phyloP scores from a whole-genome alignment of 2,888 invertebrate genomes.

The Brachyptera putata region DNA sequence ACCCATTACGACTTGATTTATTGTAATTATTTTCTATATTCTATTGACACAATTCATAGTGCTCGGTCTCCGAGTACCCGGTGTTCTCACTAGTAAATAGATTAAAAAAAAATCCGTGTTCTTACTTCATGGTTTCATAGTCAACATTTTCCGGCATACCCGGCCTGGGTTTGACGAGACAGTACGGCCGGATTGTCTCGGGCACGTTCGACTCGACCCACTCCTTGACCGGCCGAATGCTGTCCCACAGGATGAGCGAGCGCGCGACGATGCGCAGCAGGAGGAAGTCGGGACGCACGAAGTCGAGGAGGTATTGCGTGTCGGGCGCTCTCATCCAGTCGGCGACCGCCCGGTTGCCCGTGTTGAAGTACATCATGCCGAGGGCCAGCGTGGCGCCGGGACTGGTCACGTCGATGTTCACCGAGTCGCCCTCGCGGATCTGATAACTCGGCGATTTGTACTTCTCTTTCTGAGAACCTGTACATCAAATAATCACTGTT shows the following conservation, averaged over 20 bases:
- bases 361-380: slow-evolving; percentile 87
- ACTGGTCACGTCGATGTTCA: slow-evolving; percentile 93
- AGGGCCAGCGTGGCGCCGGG: slow-evolving; percentile 94
- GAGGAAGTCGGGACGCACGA: slow-evolving; percentile 86
- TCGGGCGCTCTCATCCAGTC: slow-evolving; percentile 87
- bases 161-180: slow-evolving; percentile 68
- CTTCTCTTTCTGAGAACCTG: slow-evolving; percentile 80
- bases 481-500: too few relatives aligned
- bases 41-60: too few relatives aligned
- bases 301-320: slow-evolving; percentile 85
- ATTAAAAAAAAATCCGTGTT: too few relatives aligned
- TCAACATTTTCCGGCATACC: slow-evolving; percentile 63
- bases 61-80: too few relatives aligned
- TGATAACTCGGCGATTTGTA: slow-evolving; percentile 81
- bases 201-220: slow-evolving; percentile 87
- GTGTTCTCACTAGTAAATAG: too few relatives aligned
- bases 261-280: slow-evolving; percentile 75
- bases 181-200: slow-evolving; percentile 66
- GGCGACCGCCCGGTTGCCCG: slow-evolving; percentile 78
- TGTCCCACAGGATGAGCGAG: slow-evolving; percentile 80
- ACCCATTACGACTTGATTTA: too few relatives aligned
- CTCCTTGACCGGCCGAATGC: slow-evolving; percentile 70
- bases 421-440: slow-evolving; percentile 82
- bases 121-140: slow-evolving; percentile 89
- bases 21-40: too few relatives aligned